Percentiles rank a stretch among this genome's conserved stretches.
phyloP scores from a whole-genome alignment of 37 sponge, comb jelly and placozoan genomes.

The Aplysina aerophoba region DNA sequence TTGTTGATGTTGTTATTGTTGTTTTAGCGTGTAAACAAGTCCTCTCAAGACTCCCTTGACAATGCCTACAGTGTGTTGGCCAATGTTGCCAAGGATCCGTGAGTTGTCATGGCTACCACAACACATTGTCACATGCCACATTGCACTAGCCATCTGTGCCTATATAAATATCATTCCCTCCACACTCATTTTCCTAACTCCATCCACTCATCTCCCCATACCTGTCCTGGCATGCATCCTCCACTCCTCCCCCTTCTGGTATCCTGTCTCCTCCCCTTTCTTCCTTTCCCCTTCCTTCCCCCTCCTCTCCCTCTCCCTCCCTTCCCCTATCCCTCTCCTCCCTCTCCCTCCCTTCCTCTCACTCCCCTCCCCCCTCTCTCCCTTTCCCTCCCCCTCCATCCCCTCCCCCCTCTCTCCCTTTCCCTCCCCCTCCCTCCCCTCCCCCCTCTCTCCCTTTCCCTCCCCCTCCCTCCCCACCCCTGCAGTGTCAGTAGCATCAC shows the following conservation, averaged over 20 bases:
- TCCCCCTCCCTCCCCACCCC: neutral
- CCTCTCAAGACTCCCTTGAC: slow-evolving; percentile 44
- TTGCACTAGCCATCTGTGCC: no score
- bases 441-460: neutral
- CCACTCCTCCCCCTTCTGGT: no score
- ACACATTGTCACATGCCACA: no score
- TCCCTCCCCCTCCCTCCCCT: slow-evolving; percentile 7
- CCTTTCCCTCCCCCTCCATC: slow-evolving; percentile 15
- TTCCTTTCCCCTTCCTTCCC: slow-evolving; percentile 1
- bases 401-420: neutral
- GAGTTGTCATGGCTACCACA: slow-evolving; percentile 1
- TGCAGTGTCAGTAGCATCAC: slow-evolving; percentile 48
- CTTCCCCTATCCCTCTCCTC: neutral
- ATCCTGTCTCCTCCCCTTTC: neutral
- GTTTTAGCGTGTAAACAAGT: slow-evolving; percentile 26
- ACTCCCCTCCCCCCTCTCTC: neutral
- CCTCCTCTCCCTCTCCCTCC: neutral
- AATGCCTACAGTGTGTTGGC: slow-evolving; percentile 51
- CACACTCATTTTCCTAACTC: no score
- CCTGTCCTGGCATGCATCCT: no score
- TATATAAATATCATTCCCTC: no score
- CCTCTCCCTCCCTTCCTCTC: neutral
- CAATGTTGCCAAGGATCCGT: slow-evolving; percentile 70
- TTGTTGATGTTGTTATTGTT: neutral
- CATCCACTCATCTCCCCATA: no score